phyloP scores from a whole-genome alignment of 2,797 vertebrate genomes.

The Anguilla marmorata region DNA sequence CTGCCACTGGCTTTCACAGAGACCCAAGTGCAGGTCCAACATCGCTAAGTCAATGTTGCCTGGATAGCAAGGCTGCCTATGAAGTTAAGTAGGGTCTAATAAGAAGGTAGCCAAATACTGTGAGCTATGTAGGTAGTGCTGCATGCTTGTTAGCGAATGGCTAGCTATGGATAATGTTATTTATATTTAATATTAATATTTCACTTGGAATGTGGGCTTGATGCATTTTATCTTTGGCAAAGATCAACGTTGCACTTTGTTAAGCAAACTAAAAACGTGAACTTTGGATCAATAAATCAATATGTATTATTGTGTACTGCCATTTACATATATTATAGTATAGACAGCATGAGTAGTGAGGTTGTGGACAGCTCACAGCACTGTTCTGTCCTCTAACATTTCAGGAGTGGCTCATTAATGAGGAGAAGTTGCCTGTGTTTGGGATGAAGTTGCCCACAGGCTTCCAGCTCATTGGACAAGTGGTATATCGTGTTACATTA shows the following conservation, averaged over 20 bases:
- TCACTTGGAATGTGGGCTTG: no score
- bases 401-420: conserved; percentile 80
- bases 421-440: conserved; percentile 69
- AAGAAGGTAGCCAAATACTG: background rate
- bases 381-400: background rate
- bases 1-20: background rate
- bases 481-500: conserved; percentile 65
- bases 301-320: no score
- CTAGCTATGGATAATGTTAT: no score
- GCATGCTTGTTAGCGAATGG: no score
- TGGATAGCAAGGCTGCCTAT: background rate
- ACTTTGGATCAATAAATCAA: no score
- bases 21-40: background rate
- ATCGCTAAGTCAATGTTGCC: background rate
- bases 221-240: no score
- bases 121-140: no score
- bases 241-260: no score
- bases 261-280: no score
- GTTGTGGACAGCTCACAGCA: background rate
- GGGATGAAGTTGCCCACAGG: conserved; percentile 85
- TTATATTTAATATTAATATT: no score
- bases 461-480: conserved; percentile 85
- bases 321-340: no score
- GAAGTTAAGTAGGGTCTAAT: background rate
- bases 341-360: no score